These are phyloP conservation scores for Candoia aspera DNA, from an alignment of 2,113 vertebrate genomes.

Conservation along the genomic window DNA sequence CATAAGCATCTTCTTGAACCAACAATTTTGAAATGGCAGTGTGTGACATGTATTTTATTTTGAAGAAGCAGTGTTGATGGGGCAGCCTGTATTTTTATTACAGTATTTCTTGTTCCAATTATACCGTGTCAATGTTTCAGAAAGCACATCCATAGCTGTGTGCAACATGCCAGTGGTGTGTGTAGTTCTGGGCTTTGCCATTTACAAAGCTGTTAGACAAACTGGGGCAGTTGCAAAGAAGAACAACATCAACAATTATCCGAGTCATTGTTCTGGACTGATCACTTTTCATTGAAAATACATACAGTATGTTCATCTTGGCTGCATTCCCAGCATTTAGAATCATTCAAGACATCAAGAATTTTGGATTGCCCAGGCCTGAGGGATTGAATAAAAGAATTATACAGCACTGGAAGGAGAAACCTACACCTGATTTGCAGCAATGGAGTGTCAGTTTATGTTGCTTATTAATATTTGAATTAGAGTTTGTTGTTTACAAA, in stretches of 20 bases:
- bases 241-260: not conserved
- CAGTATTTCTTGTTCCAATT: not conserved
- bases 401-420: not conserved
- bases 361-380: not conserved
- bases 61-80: not conserved
- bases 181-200: not conserved
- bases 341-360: not conserved
- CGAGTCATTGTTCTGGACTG: not conserved
- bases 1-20: not conserved
- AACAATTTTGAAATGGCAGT: slow-evolving; percentile 26
- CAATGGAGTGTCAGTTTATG: not conserved
- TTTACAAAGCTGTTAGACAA: not conserved
- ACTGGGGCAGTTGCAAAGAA: not conserved
- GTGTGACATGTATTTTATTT: slow-evolving; percentile 26
- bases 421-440: not conserved
- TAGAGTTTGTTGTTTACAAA: not conserved
- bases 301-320: not conserved
- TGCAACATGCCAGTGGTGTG: not conserved
- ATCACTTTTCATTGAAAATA: not conserved
- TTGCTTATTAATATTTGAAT: not conserved
- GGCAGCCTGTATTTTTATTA: not conserved
- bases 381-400: not conserved
- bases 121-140: slow-evolving; percentile 16
- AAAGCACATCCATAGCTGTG: not conserved
- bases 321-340: not conserved